A percentile compares a stretch with the other conserved stretches of the same genome.
phyloP scores from a whole-genome alignment of 1,140 invertebrate species.

The Sipha flava region DNA sequence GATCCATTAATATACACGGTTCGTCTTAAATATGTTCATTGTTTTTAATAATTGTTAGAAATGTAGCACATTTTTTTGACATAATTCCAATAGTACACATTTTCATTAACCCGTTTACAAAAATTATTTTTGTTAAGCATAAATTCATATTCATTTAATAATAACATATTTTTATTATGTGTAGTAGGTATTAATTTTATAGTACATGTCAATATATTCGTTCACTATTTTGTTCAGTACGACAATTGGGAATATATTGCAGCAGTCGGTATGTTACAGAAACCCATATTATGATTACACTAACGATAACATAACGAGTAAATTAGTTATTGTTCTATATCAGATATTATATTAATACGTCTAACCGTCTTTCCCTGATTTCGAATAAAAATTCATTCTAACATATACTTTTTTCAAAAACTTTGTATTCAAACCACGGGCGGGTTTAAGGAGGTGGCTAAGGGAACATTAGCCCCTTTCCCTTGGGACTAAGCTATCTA shows the following conservation, averaged over 20 bases:
- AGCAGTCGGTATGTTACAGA: too few relatives aligned
- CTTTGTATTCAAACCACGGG: background rate
- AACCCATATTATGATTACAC: too few relatives aligned
- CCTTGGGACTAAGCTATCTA: too few relatives aligned
- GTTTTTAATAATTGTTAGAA: background rate
- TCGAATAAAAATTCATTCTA: background rate
- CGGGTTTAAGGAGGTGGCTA: too few relatives aligned
- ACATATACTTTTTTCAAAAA: background rate
- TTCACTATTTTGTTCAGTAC: too few relatives aligned
- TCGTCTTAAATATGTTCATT: background rate
- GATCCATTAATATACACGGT: background rate
- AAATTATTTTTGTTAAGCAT: background rate
- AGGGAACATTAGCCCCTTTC: too few relatives aligned
- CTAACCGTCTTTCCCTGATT: too few relatives aligned
- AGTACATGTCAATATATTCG: too few relatives aligned
- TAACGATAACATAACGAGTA: too few relatives aligned
- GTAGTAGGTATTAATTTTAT: background rate
- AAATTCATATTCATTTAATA: background rate
- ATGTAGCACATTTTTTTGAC: background rate
- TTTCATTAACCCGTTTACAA: background rate
- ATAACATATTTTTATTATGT: background rate
- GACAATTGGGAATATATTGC: too few relatives aligned
- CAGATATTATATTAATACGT: too few relatives aligned
- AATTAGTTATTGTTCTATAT: too few relatives aligned
- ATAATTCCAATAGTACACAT: background rate